These are phyloP conservation scores for Cinara cedri DNA, from an alignment of 2,888 invertebrate species.

Conservation along the genomic window DNA sequence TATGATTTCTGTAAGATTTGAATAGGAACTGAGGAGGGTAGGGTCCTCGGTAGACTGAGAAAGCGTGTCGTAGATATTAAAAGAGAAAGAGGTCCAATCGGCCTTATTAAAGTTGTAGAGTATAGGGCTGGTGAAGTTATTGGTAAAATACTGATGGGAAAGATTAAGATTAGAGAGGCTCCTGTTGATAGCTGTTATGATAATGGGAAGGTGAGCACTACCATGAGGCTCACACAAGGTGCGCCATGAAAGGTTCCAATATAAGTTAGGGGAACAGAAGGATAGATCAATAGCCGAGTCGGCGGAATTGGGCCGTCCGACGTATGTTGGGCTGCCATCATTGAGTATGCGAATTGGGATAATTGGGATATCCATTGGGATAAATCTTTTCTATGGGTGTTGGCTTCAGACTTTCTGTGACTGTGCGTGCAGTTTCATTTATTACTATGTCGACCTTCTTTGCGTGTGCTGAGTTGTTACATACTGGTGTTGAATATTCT, in stretches of 20 bases:
- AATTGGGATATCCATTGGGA: too few species aligned
- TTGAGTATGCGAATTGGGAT: slow-evolving; percentile 8
- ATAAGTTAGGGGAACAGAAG: not conserved
- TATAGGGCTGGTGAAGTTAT: not conserved
- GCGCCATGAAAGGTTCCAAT: not conserved
- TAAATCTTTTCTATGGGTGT: too few species aligned
- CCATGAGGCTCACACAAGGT: not conserved
- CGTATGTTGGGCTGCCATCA: not conserved
- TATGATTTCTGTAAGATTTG: not conserved
- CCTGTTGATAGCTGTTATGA: not conserved
- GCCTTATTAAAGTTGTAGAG: not conserved
- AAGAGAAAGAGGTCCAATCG: not conserved
- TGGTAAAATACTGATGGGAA: not conserved
- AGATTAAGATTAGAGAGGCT: not conserved
- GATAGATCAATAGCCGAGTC: slow-evolving; percentile 26
- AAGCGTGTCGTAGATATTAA: not conserved
- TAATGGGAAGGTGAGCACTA: not conserved
- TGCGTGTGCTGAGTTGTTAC: too few species aligned
- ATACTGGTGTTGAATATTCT: too few species aligned
- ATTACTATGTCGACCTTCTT: too few species aligned
- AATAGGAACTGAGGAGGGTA: not conserved
- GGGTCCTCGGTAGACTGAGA: not conserved
- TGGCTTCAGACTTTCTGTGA: too few species aligned
- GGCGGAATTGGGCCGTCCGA: not conserved
- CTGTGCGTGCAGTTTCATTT: too few species aligned